phyloP scores from a whole-genome alignment of 2,888 invertebrate species.

The Pachliopta kotzebuea region DNA sequence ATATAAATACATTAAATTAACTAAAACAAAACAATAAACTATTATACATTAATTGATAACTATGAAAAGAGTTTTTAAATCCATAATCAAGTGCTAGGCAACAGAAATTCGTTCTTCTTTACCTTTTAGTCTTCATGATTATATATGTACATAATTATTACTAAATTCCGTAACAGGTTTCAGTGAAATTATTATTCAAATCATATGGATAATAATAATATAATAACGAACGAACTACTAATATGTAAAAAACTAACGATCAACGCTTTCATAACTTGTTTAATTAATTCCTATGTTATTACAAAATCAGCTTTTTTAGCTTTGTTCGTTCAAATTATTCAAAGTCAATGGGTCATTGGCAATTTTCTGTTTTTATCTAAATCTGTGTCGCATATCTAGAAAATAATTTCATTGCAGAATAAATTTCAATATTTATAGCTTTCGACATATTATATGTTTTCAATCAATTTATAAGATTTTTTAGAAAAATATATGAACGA shows the following conservation, averaged over 20 bases:
- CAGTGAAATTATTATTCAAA: neutral
- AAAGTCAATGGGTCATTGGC: slow-evolving; percentile 18
- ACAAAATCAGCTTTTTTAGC: slow-evolving; percentile 9
- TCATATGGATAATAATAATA: neutral
- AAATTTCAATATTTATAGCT: neutral
- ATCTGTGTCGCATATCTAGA: neutral
- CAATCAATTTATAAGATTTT: neutral
- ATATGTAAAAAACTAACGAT: slow-evolving; percentile 5
- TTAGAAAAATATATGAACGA: neutral
- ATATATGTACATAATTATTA: neutral
- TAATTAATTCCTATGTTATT: slow-evolving; percentile 10
- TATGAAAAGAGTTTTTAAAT: too few species aligned
- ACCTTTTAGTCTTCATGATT: neutral
- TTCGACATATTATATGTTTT: neutral
- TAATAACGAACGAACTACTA: slow-evolving; percentile 6
- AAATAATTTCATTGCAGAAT: neutral
- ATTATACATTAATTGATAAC: too few species aligned
- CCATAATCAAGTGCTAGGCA: too few species aligned
- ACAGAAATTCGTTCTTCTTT: too few species aligned
- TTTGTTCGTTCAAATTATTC: slow-evolving; percentile 11
- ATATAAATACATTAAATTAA: too few species aligned
- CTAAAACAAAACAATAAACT: too few species aligned
- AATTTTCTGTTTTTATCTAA: neutral
- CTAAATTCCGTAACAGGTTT: neutral
- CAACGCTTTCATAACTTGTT: neutral